Evolutionary conservation across 1,140 invertebrate species (phyloP), one percentile per base, ranked within the genome.

Genomic region (roundworm (Caenorhabditis elegans)): DNA sequence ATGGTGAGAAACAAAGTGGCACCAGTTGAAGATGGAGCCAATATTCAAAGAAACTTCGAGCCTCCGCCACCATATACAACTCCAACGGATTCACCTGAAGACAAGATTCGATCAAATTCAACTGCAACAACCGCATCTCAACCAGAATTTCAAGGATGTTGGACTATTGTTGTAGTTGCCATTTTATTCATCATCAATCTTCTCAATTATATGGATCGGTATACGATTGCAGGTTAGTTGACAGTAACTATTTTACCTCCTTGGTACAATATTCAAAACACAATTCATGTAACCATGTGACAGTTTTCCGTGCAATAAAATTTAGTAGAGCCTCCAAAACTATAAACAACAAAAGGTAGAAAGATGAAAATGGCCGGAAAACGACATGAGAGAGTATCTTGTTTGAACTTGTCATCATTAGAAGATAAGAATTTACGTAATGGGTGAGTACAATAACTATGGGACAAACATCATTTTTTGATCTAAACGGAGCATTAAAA

Each of bases 191-290:
- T 83, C 55, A 79, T 83, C 60, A 84, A 84, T 78, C 83, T 84
- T 15, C 80, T 84, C 51, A 84, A 84, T 78, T 84, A 84, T 79
- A 78, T 84, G 28, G 83, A 84, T 82, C 65, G 83, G 17, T 84
- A 82, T 34, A 83, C 83, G 10, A 82, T 85, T 47, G 70, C 83
- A 24, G 82, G 82, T 82, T 6, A 78, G 81, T 70, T 70, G 19
- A 22, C 4, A 70, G 48, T 13, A 11, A 43, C 13, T 39, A 39
- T 43, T 3, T 22, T 76, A 28, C n/a, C n/a, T n/a, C n/a, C n/a
- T n/a, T n/a, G n/a, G n/a, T n/a, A n/a, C n/a, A n/a, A n/a, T n/a
- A n/a, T n/a, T n/a, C n/a, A n/a, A n/a, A n/a, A n/a, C n/a, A n/a
- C n/a, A n/a, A n/a, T n/a, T n/a, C n/a, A n/a, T n/a, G n/a, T n/a